Base-by-base conservation (phyloP, 2,113 vertebrate species). In the Istiophorus platypterus region DNA sequence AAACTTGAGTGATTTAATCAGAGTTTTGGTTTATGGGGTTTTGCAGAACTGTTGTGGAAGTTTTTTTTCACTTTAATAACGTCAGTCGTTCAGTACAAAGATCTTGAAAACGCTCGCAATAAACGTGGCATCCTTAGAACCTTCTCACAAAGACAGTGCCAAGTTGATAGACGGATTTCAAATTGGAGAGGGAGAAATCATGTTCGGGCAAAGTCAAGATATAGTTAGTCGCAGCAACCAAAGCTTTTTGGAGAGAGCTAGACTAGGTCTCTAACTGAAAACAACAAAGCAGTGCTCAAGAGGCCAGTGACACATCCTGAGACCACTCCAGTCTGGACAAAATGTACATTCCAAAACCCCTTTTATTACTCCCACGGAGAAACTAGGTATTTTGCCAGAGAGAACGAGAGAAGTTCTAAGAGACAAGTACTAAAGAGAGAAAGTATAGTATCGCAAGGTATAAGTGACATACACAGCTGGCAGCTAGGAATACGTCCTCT, bases 81-180 rank as follows among this genome's bases (percentile, higher is more conserved):
- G 41, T 61, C n/a, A 51, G 45, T 67, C 64, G 45, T 24, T 56
- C n/a, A 70, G 67, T 73, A 64, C 17, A 4, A 51, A 70, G 49
- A 47, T 34, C 41, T 22, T 24, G 14, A n/a, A 58, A 65, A 42
- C 51, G 2, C 51, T 52, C 24, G 24, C 34, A 4, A 18, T 51
- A 34, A 61, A 72, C 27, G 47, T 54, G 24, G 47, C 24, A 18
- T 20, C 72, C n/a, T 45, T 12, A 22, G 3, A 77, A 18, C 24
- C 6, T 29, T 15, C 37, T 58, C 41, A 27, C 52, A 41, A 14
- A 2, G 18, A 27, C 27, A 10, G 12, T 51, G 52, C 39, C 41
- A 47, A 34, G 57, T 15, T 54, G 27, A 37, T n/a, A n/a, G 45
- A 49, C 11, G 13, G 13, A n/a, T n/a, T 39, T 54, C 69, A 14